Conservation (phyloP, 1,140 invertebrate species). For the Cydia strobilella region DNA sequence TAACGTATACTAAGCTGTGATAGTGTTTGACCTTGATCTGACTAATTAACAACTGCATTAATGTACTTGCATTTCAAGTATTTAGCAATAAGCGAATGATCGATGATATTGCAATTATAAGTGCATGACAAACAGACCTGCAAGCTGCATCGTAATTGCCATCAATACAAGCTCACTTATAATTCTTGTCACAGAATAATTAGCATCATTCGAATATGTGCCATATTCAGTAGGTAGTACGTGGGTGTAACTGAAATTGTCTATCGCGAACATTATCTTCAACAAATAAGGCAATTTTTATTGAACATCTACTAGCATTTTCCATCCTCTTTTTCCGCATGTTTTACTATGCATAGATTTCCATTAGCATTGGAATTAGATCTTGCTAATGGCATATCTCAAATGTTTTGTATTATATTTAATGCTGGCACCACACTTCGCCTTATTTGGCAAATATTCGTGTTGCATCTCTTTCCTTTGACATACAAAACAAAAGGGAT, state of each 20-base stretch:
- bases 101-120: constrained; percentile 8
- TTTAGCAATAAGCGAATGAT: neutral
- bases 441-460: too few relatives aligned
- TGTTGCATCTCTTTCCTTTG: too few relatives aligned
- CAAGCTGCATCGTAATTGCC: constrained; percentile 8
- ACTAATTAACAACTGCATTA: neutral
- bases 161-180: neutral
- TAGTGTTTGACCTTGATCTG: neutral
- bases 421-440: too few relatives aligned
- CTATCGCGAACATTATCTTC: neutral
- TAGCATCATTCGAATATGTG: neutral
- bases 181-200: constrained; percentile 9
- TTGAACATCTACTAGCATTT: neutral
- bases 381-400: neutral
- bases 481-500: too few relatives aligned
- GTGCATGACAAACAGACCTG: constrained; percentile 8
- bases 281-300: constrained; percentile 10
- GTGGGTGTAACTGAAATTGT: neutral
- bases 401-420: neutral
- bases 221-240: neutral
- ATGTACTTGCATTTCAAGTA: constrained; percentile 4
- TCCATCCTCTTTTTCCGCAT: constrained; percentile 13
- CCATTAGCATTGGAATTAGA: neutral
- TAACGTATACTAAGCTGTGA: neutral
- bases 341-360: neutral